Evolutionary conservation across 2,113 vertebrate genomes (phyloP).

Genomic region (Chloropsis hardwickii): DNA sequence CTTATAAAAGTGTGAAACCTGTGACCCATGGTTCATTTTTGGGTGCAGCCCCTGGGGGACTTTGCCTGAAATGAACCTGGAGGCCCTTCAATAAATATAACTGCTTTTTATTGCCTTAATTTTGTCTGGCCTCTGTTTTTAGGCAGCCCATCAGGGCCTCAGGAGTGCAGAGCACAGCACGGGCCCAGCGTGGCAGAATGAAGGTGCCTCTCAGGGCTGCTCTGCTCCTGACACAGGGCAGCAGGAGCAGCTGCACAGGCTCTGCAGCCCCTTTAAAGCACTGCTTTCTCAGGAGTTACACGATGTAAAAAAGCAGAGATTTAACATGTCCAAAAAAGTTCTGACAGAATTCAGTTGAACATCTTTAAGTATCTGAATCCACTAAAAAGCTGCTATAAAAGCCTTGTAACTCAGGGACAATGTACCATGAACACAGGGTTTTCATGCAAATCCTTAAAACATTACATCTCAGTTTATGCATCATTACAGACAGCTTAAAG

Average conservation of each 20-base stretch:
- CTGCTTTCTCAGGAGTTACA: neutral
- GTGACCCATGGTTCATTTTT: rapidly evolving
- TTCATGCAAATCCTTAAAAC: neutral
- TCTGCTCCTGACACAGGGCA: neutral
- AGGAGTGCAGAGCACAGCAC: neutral
- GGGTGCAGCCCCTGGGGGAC: neutral
- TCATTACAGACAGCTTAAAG: neutral
- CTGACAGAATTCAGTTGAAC: neutral
- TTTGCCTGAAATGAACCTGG: neutral
- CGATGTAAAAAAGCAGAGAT: neutral
- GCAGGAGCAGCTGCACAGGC: neutral
- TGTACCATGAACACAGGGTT: neutral
- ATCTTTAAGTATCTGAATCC: neutral
- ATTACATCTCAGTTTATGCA: neutral
- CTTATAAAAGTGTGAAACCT: neutral
- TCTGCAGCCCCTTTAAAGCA: neutral
- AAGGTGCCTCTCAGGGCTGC: neutral
- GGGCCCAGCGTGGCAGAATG: rapidly evolving
- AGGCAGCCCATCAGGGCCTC: rapidly evolving
- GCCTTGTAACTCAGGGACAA: conserved; percentile 5
- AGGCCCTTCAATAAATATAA: neutral
- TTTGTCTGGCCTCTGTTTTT: neutral
- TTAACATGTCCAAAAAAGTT: neutral
- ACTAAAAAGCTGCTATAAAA: conserved; percentile 9
- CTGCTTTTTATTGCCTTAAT: neutral